Percentiles rank a stretch among this genome's conserved stretches.
These are phyloP conservation scores for Spisula subtruncata DNA, from an alignment of 2,888 invertebrate genomes.

Conservation along the genomic window DNA sequence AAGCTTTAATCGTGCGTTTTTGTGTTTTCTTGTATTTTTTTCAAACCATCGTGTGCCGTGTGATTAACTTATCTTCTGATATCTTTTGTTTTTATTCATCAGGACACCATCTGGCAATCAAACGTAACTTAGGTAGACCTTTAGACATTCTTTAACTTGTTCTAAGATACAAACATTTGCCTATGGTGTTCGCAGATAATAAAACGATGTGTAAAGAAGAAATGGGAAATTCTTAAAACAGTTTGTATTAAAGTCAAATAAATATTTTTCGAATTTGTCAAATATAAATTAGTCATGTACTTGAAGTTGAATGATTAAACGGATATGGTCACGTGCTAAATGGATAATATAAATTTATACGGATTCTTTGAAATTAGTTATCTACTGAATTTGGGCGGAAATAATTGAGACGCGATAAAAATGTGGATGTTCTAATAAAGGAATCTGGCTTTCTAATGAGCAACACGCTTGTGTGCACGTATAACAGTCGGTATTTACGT, in stretches of 20 bases:
- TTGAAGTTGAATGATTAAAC: not conserved
- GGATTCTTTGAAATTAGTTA: not conserved
- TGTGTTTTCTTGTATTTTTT: conserved; percentile 13
- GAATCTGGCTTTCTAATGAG: not conserved
- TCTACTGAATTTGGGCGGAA: conserved; percentile 7
- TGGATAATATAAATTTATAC: not conserved
- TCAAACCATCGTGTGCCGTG: conserved; percentile 25
- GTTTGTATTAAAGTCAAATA: not conserved
- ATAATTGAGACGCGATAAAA: not conserved
- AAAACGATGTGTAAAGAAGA: not conserved
- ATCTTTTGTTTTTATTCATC: conserved; percentile 47
- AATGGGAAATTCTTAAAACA: not conserved
- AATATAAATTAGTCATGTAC: not conserved
- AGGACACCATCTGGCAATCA: conserved; percentile 48
- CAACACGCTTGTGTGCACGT: not conserved
- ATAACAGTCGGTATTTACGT: not conserved
- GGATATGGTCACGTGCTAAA: not conserved
- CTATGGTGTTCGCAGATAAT: conserved; percentile 4
- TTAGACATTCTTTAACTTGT: conserved; percentile 19
- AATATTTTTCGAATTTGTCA: not conserved
- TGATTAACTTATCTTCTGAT: conserved; percentile 34
- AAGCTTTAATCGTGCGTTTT: not conserved
- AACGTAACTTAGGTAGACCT: not conserved
- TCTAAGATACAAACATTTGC: not conserved
- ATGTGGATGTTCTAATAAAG: not conserved